phyloP scores from a whole-genome alignment of 2,888 invertebrate species.

The Drosophila conformis region DNA sequence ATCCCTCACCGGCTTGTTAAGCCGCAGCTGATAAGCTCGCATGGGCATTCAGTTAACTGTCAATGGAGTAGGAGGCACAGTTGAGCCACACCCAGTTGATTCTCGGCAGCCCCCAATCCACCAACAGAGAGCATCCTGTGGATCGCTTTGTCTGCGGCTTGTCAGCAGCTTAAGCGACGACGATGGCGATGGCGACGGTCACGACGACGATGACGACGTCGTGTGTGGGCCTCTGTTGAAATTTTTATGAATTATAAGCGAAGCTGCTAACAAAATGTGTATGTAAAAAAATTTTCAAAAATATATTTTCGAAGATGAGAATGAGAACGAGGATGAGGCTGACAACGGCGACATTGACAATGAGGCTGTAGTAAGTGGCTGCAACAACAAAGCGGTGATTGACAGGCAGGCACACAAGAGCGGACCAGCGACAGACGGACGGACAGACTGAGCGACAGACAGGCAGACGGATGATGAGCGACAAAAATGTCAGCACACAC shows the following conservation, averaged over 20 bases:
- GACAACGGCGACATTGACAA: conserved; percentile 67
- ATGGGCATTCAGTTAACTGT: conserved; percentile 56
- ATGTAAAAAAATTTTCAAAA: conserved; percentile 64
- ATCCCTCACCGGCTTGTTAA: conserved; percentile 50
- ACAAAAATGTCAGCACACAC: conserved; percentile 26
- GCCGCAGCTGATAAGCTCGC: conserved; percentile 42
- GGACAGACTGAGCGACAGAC: neutral
- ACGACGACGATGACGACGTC: conserved; percentile 1
- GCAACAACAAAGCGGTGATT: conserved; percentile 76
- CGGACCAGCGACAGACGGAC: conserved; percentile 9
- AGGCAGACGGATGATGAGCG: conserved; percentile 22
- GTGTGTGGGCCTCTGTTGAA: conserved; percentile 61
- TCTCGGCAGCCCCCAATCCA: neutral
- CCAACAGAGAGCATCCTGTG: conserved; percentile 45
- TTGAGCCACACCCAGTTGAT: conserved; percentile 17
- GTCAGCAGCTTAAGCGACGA: conserved; percentile 41
- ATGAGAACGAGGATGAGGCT: conserved; percentile 21
- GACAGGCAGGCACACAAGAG: conserved; percentile 65
- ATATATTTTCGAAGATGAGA: conserved; percentile 32
- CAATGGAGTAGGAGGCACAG: conserved; percentile 56
- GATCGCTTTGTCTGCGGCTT: conserved; percentile 71
- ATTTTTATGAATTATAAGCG: conserved; percentile 75
- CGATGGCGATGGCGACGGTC: conserved; percentile 1
- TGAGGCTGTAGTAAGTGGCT: conserved; percentile 76
- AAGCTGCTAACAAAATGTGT: conserved; percentile 45